Conservation (phyloP, 2,113 vertebrate species). For the Origma solitaria region DNA sequence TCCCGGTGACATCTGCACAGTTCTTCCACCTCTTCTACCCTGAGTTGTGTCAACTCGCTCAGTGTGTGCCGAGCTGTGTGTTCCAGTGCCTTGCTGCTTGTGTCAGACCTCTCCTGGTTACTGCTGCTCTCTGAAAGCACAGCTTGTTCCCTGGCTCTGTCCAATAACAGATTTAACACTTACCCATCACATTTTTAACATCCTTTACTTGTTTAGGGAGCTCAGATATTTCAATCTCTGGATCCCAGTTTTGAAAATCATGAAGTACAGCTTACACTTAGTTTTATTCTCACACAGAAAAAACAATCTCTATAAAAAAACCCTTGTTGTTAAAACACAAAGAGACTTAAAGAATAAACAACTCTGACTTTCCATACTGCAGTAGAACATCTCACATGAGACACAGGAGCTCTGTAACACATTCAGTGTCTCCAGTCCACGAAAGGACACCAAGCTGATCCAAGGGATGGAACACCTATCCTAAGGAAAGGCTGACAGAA, state of each 20-base stretch:
- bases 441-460: background rate
- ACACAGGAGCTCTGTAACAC: background rate
- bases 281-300: background rate
- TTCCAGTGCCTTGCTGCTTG: background rate
- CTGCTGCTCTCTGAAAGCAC: background rate
- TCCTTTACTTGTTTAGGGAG: background rate
- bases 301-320: background rate
- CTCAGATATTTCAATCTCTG: background rate
- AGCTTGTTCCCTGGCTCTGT: background rate
- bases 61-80: background rate
- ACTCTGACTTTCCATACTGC: background rate
- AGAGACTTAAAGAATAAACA: background rate
- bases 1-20: background rate
- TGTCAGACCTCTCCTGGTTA: background rate
- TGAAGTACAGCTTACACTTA: background rate
- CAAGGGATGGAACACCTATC: background rate
- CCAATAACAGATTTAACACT: background rate
- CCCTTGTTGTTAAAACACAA: background rate
- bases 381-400: fast-evolving
- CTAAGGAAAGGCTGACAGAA: background rate
- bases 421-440: background rate
- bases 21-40: background rate
- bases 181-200: background rate
- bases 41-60: fast-evolving
- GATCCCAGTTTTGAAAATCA: background rate